Conservation (phyloP, 1,140 invertebrate species). For the Rhopalosiphum maidis region DNA sequence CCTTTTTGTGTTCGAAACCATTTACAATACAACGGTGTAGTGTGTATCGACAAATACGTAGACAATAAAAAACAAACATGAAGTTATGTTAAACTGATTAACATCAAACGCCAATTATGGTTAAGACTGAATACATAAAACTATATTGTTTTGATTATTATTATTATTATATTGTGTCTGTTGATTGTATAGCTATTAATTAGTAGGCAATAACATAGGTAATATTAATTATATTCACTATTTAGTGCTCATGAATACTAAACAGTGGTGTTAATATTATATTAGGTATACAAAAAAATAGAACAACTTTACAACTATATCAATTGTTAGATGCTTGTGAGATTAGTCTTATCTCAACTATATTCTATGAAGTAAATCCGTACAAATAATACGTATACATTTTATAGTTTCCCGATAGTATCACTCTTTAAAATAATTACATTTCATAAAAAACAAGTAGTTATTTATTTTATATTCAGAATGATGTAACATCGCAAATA, state of each 20-base stretch:
- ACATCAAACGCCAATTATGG: neutral
- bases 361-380: neutral
- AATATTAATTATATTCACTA: neutral
- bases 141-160: neutral
- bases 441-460: no score
- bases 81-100: conserved; percentile 4
- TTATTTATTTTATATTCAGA: no score
- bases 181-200: neutral
- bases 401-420: no score
- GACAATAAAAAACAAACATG: neutral
- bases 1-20: neutral
- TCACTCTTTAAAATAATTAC: no score
- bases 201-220: neutral
- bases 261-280: neutral
- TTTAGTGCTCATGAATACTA: neutral
- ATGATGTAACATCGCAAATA: no score
- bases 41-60: neutral
- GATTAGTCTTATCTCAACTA: neutral
- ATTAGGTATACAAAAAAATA: neutral
- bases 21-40: neutral
- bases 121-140: neutral
- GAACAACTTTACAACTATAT: neutral
- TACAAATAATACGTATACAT: neutral
- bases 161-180: neutral
- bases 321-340: neutral